Conservation (phyloP, 2,888 invertebrate genomes). For the Stenodera caucasica region DNA sequence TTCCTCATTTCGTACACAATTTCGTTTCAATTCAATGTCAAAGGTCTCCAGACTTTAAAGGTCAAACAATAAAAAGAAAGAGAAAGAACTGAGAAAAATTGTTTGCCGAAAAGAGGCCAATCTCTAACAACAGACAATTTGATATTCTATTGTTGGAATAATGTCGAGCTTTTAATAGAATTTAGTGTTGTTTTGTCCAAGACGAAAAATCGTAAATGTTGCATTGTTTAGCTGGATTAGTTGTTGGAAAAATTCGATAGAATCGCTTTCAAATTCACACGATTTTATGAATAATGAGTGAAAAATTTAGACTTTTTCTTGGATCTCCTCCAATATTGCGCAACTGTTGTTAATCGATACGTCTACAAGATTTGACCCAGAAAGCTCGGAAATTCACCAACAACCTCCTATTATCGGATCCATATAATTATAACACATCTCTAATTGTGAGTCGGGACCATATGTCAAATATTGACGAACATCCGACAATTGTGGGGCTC, state of each 20-base stretch:
- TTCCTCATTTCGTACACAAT: conserved; percentile 2
- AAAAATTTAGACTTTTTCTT: conserved; percentile 1
- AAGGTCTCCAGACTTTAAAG: conserved; percentile 1
- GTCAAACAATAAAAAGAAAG: neutral
- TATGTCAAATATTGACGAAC: conserved; percentile 4
- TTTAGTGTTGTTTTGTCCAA: too few species aligned
- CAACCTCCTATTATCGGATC: neutral
- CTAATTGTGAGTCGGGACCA: neutral
- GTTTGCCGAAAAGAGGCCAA: neutral
- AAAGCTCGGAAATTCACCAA: neutral
- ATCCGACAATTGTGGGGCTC: neutral
- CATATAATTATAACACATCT: neutral
- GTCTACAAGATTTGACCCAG: neutral
- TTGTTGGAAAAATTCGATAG: neutral
- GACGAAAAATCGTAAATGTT: too few species aligned
- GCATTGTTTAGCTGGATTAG: too few species aligned
- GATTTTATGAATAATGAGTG: neutral
- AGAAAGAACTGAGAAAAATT: neutral
- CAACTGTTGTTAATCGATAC: neutral
- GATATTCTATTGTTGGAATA: conserved; percentile 5
- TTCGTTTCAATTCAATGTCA: conserved; percentile 5
- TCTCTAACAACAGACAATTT: neutral
- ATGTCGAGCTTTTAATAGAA: too few species aligned
- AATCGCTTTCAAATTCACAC: conserved; percentile 5
- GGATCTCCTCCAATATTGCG: neutral